Base-by-base conservation (phyloP, 2,888 invertebrate species). In the Mythimna pallens region DNA sequence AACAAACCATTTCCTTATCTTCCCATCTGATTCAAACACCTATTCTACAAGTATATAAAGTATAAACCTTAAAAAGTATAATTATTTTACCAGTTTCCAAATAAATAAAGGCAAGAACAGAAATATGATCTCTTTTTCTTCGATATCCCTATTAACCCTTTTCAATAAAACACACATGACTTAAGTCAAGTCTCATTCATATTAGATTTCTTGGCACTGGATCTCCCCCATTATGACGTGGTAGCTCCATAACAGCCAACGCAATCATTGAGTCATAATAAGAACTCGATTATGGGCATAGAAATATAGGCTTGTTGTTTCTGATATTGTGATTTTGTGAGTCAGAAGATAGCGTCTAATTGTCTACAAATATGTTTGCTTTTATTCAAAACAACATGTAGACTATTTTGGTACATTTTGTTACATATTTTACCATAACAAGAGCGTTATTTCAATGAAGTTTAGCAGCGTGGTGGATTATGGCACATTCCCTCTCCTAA, bases 261-360 rank as follows among this genome's bases (percentile, higher is more conserved):
- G 22, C 61, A 54, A 52, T 65, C 61, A 70, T 67, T 81, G 70
- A 76, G 52, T 81, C 80, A 80, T 67, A 50, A 80, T 74, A 50
- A 9, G 22, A 22, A 52, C 50, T 6, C 43, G 6, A 62, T 52
- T 65, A 67, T 61, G 36, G 65, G 22, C 61, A 40, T 30, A 40
- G 59, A n/a, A 47, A 47, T 64, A 40, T 47, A 61, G 20, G 54
- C 54, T n/a, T 61, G 54, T 74, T 68, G 61, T 54, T 68, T 67
- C n/a, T 14, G 8, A 36, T 54, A 76, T 76, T 67, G 67, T 52
- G 43, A 58, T 4, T 30, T 14, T 59, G 20, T 58, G 70, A 74
- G 54, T 61, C 67, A 76, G 10, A n/a, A 10, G 5, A 22, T 22
- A 30, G 54, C 36, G 61, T 55, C 69, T 40, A 30, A 40, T 40